phyloP scores from a whole-genome alignment of 2,113 vertebrate species.

The Apodemus sylvaticus region DNA sequence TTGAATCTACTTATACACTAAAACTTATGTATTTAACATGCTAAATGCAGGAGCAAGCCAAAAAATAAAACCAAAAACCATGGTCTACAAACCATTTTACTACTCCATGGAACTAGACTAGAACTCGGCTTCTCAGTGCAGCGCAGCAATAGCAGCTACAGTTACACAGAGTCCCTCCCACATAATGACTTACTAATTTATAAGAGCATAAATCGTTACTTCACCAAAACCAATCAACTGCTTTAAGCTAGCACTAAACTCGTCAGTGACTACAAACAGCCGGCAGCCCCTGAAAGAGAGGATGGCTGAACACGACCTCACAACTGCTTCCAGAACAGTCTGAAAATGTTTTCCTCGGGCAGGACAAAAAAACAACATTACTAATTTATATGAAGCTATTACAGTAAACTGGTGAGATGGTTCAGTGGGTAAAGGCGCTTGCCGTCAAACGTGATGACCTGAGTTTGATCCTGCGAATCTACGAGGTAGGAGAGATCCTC shows the following conservation, averaged over 20 bases:
- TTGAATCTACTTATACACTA: conserved; percentile 87
- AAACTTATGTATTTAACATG: not conserved
- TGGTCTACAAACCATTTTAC: not conserved
- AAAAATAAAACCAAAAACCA: not conserved
- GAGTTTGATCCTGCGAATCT: not conserved
- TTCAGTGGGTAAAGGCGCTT: not conserved
- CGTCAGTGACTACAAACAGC: not conserved
- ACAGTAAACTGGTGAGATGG: not conserved
- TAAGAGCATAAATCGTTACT: not conserved
- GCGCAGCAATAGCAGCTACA: not conserved
- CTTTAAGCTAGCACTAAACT: not conserved
- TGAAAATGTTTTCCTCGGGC: not conserved
- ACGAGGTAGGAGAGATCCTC: too few species aligned
- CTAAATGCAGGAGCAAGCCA: not conserved
- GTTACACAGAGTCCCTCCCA: not conserved
- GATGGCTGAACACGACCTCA: not conserved
- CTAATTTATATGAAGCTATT: conserved; percentile 23
- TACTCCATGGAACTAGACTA: not conserved
- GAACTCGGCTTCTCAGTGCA: not conserved
- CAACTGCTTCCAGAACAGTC: conserved; percentile 2
- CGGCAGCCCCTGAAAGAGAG: not conserved
- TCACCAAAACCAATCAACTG: conserved; percentile 18
- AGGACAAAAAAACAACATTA: not conserved
- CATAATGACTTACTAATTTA: not conserved
- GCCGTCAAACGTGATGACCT: not conserved